Percentiles rank a stretch among this genome's conserved stretches.
These are phyloP conservation scores for Notodonta dromedarius DNA, from an alignment of 2,888 invertebrate species.

Conservation along the genomic window DNA sequence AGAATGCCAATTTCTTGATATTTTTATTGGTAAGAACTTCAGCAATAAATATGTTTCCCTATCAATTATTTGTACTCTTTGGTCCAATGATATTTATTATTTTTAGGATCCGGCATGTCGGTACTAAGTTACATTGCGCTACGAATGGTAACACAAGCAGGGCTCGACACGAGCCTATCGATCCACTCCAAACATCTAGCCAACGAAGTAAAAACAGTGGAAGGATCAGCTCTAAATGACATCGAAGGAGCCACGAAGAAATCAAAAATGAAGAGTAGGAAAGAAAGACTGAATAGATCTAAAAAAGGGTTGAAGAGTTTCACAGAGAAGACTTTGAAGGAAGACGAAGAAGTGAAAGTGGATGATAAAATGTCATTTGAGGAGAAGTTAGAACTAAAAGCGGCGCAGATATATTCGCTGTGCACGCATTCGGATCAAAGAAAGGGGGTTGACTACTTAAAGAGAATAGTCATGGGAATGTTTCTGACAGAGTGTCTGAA, in stretches of 20 bases:
- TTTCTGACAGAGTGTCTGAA: slow-evolving; percentile 90
- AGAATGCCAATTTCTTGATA: slow-evolving; percentile 90
- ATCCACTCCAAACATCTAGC: slow-evolving; percentile 73
- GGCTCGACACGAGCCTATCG: slow-evolving; percentile 73
- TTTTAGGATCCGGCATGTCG: slow-evolving; percentile 90
- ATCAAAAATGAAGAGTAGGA: slow-evolving; percentile 71
- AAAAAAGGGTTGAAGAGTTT: slow-evolving; percentile 65
- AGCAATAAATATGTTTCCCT: not conserved
- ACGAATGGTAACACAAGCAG: slow-evolving; percentile 90
- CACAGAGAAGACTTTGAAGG: slow-evolving; percentile 52
- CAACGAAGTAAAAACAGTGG: slow-evolving; percentile 59
- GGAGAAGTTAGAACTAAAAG: slow-evolving; percentile 66
- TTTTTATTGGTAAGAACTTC: slow-evolving; percentile 87
- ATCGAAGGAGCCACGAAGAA: slow-evolving; percentile 71
- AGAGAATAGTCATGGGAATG: slow-evolving; percentile 90
- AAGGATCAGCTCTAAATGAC: slow-evolving; percentile 63
- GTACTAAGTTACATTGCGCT: slow-evolving; percentile 90
- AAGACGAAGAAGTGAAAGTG: slow-evolving; percentile 55
- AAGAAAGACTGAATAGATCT: slow-evolving; percentile 69
- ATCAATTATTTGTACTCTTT: slow-evolving; percentile 66
- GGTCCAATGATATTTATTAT: not conserved
- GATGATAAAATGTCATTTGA: slow-evolving; percentile 61
- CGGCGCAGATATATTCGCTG: slow-evolving; percentile 84
- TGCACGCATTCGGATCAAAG: slow-evolving; percentile 87
- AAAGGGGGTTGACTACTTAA: slow-evolving; percentile 87